Evolutionary conservation across 2,113 vertebrate species (phyloP).

Genomic region (Lophura nycthemera): DNA sequence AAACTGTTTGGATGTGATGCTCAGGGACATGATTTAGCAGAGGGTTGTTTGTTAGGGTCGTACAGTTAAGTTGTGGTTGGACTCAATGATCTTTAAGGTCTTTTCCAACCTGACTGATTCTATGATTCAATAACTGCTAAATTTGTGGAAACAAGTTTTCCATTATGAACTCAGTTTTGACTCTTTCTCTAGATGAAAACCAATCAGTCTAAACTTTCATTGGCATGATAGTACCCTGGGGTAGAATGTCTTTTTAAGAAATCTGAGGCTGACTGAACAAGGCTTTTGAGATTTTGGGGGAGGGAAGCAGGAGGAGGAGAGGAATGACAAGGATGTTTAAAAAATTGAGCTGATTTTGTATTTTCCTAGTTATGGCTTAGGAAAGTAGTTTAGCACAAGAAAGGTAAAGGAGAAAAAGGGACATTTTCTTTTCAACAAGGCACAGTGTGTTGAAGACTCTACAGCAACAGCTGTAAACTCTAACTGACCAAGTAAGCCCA

Average conservation of each 20-base stretch:
- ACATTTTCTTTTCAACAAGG: background rate
- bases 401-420: background rate
- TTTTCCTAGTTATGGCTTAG: background rate
- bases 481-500: background rate
- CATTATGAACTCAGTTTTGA: slow-evolving; percentile 44
- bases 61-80: no score
- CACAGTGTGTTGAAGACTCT: background rate
- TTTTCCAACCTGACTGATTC: no score
- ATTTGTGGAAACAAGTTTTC: slow-evolving; percentile 55
- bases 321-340: background rate
- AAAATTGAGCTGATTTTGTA: background rate
- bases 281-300: background rate
- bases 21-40: no score
- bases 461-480: background rate
- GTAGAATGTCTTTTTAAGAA: slow-evolving; percentile 15
- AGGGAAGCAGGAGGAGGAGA: background rate
- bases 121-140: background rate
- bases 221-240: slow-evolving; percentile 5
- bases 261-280: background rate
- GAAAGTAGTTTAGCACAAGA: background rate
- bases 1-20: no score
- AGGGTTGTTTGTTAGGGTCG: no score
- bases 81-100: no score
- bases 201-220: slow-evolving; percentile 43
- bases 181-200: slow-evolving; percentile 30